phyloP scores from a whole-genome alignment of 2,113 vertebrate species.

The rat (Rattus norvegicus) region GRCr8 NC_086038.1:5717001-5717500 shows the following conservation, averaged over 20 bases:
- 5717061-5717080: constrained; percentile 62
- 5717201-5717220: too few relatives aligned
- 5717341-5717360: too few relatives aligned
- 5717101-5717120: neutral
- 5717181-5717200: too few relatives aligned
- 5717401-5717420: neutral
- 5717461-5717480: neutral
- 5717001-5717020: neutral
- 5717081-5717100: constrained; percentile 56
- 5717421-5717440: neutral
- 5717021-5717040: constrained; percentile 49
- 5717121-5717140: neutral
- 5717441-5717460: neutral
- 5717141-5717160: neutral
- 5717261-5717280: neutral
- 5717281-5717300: neutral
- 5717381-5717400: too few relatives aligned
- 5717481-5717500: neutral
- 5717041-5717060: neutral
- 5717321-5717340: neutral
- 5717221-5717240: neutral
- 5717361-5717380: neutral
- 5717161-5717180: neutral
- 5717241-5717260: too few relatives aligned
- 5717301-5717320: neutral